Evolutionary conservation across 64 coral and sea anemone species (phyloP).

Genomic region (Actinia tenebrosa): DNA sequence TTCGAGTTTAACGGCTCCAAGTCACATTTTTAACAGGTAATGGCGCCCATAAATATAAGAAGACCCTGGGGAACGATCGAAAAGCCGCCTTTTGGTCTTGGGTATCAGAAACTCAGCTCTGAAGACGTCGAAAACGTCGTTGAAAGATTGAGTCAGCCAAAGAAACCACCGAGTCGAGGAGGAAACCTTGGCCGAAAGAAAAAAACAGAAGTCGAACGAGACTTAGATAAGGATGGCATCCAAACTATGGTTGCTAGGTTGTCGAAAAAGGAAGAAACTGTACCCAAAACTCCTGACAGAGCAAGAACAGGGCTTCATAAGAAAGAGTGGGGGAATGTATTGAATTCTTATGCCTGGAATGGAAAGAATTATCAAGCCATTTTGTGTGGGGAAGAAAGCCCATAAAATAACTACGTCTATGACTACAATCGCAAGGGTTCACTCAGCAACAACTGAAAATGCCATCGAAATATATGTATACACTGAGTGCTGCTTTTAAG

Average conservation of each 20-base stretch:
- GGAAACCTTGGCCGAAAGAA: slow-evolving; percentile 32
- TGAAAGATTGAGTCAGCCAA: slow-evolving; percentile 63
- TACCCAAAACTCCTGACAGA: slow-evolving; percentile 67
- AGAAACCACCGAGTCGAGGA: slow-evolving; percentile 22
- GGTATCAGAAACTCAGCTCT: slow-evolving; percentile 64
- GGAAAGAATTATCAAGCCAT: slow-evolving; percentile 93
- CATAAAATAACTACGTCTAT: slow-evolving; percentile 14
- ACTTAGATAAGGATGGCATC: slow-evolving; percentile 53
- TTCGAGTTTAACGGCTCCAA: background rate
- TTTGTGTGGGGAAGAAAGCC: slow-evolving; percentile 91
- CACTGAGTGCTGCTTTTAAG: too few relatives aligned
- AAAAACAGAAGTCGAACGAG: slow-evolving; percentile 43
- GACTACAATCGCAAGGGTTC: background rate
- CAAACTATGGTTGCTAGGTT: slow-evolving; percentile 60
- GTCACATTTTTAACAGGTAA: background rate
- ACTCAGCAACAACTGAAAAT: background rate
- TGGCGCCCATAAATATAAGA: slow-evolving; percentile 4
- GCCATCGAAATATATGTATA: background rate
- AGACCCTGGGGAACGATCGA: slow-evolving; percentile 87
- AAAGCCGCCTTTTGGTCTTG: slow-evolving; percentile 76
- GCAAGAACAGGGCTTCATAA: slow-evolving; percentile 60
- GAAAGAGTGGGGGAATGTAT: slow-evolving; percentile 71
- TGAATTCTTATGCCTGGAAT: slow-evolving; percentile 96
- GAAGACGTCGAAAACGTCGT: slow-evolving; percentile 68
- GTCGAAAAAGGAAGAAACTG: slow-evolving; percentile 65